These are phyloP conservation scores for Stichodactyla mertensii DNA, from an alignment of 64 coral and sea anemone genomes.

Conservation along the genomic window DNA sequence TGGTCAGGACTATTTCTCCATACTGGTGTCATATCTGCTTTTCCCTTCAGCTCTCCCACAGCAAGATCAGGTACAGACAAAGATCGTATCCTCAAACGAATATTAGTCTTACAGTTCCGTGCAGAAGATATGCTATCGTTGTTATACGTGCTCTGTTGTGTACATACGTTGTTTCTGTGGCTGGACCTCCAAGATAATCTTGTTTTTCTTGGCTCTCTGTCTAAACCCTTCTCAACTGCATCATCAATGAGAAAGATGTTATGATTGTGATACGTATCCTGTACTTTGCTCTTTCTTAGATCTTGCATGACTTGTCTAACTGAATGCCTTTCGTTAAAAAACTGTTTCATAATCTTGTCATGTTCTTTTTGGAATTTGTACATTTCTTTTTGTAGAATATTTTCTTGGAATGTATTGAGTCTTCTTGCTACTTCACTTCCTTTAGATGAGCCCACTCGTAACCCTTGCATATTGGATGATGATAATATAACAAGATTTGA, in stretches of 20 bases:
- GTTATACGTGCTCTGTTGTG: background rate
- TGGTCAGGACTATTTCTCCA: background rate
- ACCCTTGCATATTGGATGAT: background rate
- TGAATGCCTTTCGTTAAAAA: constrained; percentile 37
- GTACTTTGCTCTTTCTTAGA: background rate
- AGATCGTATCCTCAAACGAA: background rate
- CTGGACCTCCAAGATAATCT: background rate
- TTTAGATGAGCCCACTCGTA: constrained; percentile 21
- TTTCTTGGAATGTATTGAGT: constrained; percentile 51
- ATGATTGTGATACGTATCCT: background rate
- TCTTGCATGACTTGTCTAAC: constrained; percentile 39
- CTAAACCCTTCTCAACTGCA: background rate
- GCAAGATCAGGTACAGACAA: background rate
- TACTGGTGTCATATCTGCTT: background rate
- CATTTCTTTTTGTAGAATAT: constrained; percentile 59
- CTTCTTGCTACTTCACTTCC: constrained; percentile 65
- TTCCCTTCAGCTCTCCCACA: background rate
- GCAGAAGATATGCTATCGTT: background rate
- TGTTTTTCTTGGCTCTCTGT: background rate
- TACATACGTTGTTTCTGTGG: background rate
- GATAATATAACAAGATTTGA: background rate
- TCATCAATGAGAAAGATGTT: background rate
- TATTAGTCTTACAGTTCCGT: background rate
- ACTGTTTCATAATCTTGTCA: constrained; percentile 54
- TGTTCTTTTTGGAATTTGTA: constrained; percentile 51